phyloP scores from a whole-genome alignment of 2,113 vertebrate species.

The Aramus guarauna region DNA sequence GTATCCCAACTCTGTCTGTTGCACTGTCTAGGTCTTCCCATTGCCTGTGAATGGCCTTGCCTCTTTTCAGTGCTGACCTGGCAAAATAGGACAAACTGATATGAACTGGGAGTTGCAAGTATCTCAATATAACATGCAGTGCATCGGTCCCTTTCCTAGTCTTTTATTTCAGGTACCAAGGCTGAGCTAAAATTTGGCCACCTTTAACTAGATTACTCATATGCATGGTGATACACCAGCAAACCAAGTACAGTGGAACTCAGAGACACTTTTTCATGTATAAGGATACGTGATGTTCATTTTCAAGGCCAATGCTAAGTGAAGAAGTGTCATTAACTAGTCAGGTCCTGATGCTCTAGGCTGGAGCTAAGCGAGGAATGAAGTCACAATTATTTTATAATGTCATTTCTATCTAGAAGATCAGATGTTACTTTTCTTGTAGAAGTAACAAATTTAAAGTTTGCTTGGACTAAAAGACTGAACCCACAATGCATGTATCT shows the following conservation, averaged over 20 bases:
- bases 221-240: neutral
- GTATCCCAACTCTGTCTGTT: neutral
- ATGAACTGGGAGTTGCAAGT: neutral
- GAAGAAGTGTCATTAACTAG: neutral
- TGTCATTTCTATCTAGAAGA: neutral
- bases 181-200: neutral
- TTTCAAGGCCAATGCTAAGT: neutral
- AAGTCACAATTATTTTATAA: neutral
- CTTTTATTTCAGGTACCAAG: neutral
- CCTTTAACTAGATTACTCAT: neutral
- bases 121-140: neutral
- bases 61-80: neutral
- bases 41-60: neutral
- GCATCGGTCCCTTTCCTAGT: neutral
- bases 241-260: neutral
- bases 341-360: neutral
- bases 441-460: neutral
- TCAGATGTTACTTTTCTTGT: neutral
- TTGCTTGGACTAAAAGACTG: neutral
- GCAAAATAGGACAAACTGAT: neutral
- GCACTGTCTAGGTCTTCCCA: neutral
- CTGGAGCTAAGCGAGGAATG: neutral
- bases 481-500: neutral
- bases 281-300: neutral
- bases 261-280: neutral